Evolutionary conservation across 2,888 invertebrate genomes (phyloP).

Genomic region (Antitype chi): DNA sequence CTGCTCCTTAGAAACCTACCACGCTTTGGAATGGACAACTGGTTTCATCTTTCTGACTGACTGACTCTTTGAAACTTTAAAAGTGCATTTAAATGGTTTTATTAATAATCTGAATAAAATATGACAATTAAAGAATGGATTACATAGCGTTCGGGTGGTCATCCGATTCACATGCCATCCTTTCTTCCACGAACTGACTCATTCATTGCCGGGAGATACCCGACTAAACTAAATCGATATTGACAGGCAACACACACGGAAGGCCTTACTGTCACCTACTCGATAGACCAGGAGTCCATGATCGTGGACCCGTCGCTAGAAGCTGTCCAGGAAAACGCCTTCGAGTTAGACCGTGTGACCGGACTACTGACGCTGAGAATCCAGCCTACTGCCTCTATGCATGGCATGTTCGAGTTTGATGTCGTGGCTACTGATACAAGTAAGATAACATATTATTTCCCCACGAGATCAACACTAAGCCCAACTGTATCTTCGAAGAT

Average conservation of each 20-base stretch:
- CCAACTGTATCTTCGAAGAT: too few species aligned
- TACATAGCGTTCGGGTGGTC: not conserved
- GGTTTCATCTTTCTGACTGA: not conserved
- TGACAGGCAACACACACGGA: conserved; percentile 91
- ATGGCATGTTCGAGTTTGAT: conserved; percentile 91
- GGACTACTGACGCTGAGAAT: conserved; percentile 89
- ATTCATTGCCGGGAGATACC: not conserved
- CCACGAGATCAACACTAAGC: too few species aligned
- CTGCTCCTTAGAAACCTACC: not conserved
- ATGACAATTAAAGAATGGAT: not conserved
- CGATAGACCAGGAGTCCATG: conserved; percentile 80
- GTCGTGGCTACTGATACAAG: conserved; percentile 89
- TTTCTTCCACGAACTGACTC: not conserved
- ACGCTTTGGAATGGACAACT: not conserved
- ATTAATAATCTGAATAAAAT: not conserved
- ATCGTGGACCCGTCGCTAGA: conserved; percentile 83
- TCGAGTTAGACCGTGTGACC: conserved; percentile 79
- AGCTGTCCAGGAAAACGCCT: conserved; percentile 80
- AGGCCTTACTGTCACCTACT: conserved; percentile 82
- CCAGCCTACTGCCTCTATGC: conserved; percentile 88
- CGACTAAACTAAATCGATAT: not conserved
- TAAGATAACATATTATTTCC: conserved; percentile 62
- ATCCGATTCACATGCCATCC: not conserved
- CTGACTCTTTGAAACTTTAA: not conserved
- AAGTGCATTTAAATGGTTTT: not conserved